Percentiles rank a stretch among this genome's conserved stretches.
Conservation (phyloP, 2,888 invertebrate genomes). For the Drosophila buzzatii region DNA sequence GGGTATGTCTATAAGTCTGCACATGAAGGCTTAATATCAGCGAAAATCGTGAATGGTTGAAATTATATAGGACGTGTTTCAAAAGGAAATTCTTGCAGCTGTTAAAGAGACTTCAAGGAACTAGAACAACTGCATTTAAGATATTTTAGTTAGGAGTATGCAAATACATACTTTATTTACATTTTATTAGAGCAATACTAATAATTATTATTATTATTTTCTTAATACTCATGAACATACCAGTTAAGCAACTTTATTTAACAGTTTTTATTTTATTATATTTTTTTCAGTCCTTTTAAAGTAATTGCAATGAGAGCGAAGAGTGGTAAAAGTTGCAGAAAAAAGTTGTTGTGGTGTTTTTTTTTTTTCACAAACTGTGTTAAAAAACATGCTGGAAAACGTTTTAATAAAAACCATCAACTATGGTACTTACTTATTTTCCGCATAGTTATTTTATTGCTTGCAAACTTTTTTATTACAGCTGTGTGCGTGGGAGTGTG, state of each 20-base stretch:
- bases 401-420: conserved; percentile 71
- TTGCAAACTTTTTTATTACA: conserved; percentile 66
- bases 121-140: neutral
- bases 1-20: no score
- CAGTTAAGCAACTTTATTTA: neutral
- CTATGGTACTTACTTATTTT: conserved; percentile 58
- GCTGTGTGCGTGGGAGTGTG: conserved; percentile 24
- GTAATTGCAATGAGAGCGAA: conserved; percentile 22
- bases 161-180: no score
- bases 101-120: neutral
- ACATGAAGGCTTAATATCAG: no score
- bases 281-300: conserved; percentile 6
- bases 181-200: neutral
- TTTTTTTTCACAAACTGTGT: conserved; percentile 45
- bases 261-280: neutral
- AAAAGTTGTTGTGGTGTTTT: conserved; percentile 35
- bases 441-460: conserved; percentile 72
- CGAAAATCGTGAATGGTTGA: no score
- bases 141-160: neutral
- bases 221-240: neutral
- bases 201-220: conserved; percentile 1
- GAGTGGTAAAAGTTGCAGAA: conserved; percentile 57
- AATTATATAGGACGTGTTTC: neutral
- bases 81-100: neutral
- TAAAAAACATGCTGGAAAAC: conserved; percentile 58